A percentile compares a stretch with the other conserved stretches of the same genome.
Conservation (phyloP, 2,888 invertebrate genomes). For the Megaustenia siamemsis region DNA sequence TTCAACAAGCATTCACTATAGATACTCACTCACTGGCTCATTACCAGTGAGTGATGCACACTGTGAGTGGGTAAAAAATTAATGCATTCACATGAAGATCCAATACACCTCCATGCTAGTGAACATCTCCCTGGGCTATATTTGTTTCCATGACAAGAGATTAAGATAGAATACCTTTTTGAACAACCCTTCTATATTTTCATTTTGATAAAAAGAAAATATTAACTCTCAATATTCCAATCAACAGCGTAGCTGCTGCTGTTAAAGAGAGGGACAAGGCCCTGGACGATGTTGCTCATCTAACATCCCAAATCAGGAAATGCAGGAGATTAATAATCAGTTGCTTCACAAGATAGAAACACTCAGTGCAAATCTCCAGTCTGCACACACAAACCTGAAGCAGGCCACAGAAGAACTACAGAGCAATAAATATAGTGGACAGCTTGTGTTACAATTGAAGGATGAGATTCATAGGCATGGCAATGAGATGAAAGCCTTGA, state of each 20-base stretch:
- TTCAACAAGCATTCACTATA: too few relatives aligned
- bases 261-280: slow-evolving; percentile 39
- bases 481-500: slow-evolving; percentile 11
- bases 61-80: too few relatives aligned
- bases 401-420: neutral
- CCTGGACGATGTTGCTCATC: neutral
- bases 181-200: too few relatives aligned
- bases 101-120: too few relatives aligned
- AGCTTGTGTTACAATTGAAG: slow-evolving; percentile 4
- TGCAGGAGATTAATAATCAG: slow-evolving; percentile 20
- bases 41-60: too few relatives aligned
- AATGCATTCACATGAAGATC: too few relatives aligned
- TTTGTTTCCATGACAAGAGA: too few relatives aligned
- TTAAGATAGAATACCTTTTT: too few relatives aligned
- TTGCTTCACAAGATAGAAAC: neutral
- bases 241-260: slow-evolving; percentile 3
- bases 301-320: neutral
- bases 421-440: neutral
- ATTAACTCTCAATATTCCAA: too few relatives aligned
- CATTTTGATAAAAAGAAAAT: neutral
- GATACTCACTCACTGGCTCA: too few relatives aligned
- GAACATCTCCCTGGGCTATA: too few relatives aligned
- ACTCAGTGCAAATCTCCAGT: neutral
- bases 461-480: neutral
- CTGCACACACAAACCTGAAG: slow-evolving; percentile 6